A percentile compares a stretch with the other conserved stretches of the same genome.
phyloP scores from a whole-genome alignment of 1,140 invertebrate species.

The Brachionus paranguensis region DNA sequence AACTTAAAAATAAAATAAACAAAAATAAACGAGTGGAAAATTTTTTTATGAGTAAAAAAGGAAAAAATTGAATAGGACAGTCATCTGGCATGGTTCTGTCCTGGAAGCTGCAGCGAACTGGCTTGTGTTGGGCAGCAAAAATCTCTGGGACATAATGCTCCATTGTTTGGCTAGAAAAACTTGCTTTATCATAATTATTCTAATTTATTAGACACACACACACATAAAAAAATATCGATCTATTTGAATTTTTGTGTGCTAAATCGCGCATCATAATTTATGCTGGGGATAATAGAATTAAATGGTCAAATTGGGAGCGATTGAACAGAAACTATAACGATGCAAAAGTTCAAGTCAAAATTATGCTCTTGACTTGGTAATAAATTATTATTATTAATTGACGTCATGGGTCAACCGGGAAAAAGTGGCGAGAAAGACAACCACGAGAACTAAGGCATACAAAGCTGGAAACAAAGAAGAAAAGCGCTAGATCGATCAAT shows the following conservation, averaged over 20 bases:
- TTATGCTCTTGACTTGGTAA: not conserved
- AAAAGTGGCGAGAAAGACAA: not conserved
- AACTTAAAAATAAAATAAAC: too few species aligned
- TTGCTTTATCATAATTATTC: too few species aligned
- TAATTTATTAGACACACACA: constrained; percentile 1
- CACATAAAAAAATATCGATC: not conserved
- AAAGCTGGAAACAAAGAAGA: not conserved
- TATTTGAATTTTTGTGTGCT: not conserved
- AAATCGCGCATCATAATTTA: not conserved
- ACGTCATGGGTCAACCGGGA: not conserved
- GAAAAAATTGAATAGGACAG: too few species aligned
- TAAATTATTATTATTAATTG: not conserved
- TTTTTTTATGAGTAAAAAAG: too few species aligned
- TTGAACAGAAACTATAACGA: constrained; percentile 2
- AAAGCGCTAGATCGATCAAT: not conserved
- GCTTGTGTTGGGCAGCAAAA: too few species aligned
- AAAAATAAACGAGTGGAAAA: not conserved
- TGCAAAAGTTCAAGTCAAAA: not conserved
- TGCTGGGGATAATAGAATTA: constrained; percentile 9
- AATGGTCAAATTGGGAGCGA: not conserved
- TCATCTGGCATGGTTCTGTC: too few species aligned
- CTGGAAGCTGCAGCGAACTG: too few species aligned
- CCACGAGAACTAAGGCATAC: too few species aligned
- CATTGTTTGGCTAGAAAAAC: too few species aligned
- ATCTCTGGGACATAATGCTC: too few species aligned